Conservation (phyloP, 1,140 invertebrate species). For the Neomicropteryx cornuta region DNA sequence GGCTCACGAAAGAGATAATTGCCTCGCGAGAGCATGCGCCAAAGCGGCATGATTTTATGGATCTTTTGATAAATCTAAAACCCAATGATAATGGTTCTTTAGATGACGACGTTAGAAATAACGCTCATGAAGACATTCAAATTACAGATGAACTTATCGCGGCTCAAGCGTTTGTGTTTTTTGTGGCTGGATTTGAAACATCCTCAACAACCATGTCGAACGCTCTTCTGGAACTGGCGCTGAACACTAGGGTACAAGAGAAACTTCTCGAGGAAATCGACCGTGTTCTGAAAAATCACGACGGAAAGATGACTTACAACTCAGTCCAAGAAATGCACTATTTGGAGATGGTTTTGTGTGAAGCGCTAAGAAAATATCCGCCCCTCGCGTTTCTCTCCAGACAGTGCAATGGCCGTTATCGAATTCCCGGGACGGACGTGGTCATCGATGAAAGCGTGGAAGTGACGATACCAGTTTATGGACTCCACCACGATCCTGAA, state of each 20-base stretch:
- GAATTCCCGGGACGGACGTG: too few relatives aligned
- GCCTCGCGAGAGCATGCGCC: too few relatives aligned
- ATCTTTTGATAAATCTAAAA: too few relatives aligned
- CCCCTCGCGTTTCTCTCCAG: too few relatives aligned
- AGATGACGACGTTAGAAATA: too few relatives aligned
- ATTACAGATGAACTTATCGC: slow-evolving; percentile 16
- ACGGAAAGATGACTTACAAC: slow-evolving; percentile 23
- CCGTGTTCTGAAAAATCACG: slow-evolving; percentile 6
- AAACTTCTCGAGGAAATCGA: slow-evolving; percentile 17
- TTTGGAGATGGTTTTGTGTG: slow-evolving; percentile 19
- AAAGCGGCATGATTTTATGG: too few relatives aligned
- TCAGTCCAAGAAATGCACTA: slow-evolving; percentile 26
- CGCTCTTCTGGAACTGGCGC: slow-evolving; percentile 18
- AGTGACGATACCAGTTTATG: slow-evolving; percentile 18
- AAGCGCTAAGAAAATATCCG: slow-evolving; percentile 2
- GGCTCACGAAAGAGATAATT: too few relatives aligned
- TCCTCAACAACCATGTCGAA: slow-evolving; percentile 5
- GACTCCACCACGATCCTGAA: slow-evolving; percentile 18
- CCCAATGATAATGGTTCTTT: too few relatives aligned
- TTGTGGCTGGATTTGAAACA: too few relatives aligned
- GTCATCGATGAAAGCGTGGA: too few relatives aligned
- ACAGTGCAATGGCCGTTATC: too few relatives aligned
- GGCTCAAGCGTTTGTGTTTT: slow-evolving; percentile 14
- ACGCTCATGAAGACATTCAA: too few relatives aligned
- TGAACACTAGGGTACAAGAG: slow-evolving; percentile 19